Base-by-base conservation (phyloP, 2,113 vertebrate species). In the Bufo bufo region DNA sequence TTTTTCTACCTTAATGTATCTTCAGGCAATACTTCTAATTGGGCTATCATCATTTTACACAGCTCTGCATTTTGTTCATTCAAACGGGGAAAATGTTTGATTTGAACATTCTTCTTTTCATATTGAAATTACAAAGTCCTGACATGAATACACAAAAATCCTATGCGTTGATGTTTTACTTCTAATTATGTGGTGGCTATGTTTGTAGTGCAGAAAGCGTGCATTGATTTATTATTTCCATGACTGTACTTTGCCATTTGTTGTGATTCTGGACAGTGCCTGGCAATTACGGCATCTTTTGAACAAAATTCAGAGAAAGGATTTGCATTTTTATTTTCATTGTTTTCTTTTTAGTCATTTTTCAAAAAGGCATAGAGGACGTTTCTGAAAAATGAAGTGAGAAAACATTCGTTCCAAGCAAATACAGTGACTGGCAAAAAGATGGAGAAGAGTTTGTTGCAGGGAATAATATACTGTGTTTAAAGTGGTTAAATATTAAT, bases 131-230 rank as follows among this genome's bases (percentile, higher is more conserved):
- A 0, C n/a, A 80, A 33, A 61, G 0, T 56, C 89, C 59, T 82
- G 11, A 87, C 90, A 82, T 17, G 87, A 90, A 74, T 88, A 78
- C 56, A 82, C 63, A n/a, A 90, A 86, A 78, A 23, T 77, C 9
- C 77, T 86, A 80, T 3, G 0, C n/a, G 84, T 72, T 88, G 58
- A 66, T 82, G 10, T 84, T 91, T 90, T 90, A 65, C 59, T 90
- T 91, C 72, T 72, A 92, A 33, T 20, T 85, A 54, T 20, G 65
- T 59, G 86, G 85, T 84, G 82, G 89, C 90, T 90, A 82, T 87
- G 13, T 20, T 71, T 9, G 17, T 89, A 43, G 66, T 52, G 85
- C 49, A 69, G 47, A 81, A 80, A 80, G 80, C 72, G 77, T 14
- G n/a, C 72, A 66, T 69, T 78, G 72, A 84, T 84, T 89, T 78